Evolutionary conservation across 2,113 vertebrate species (phyloP).

Genomic region (Piprites chloris): DNA sequence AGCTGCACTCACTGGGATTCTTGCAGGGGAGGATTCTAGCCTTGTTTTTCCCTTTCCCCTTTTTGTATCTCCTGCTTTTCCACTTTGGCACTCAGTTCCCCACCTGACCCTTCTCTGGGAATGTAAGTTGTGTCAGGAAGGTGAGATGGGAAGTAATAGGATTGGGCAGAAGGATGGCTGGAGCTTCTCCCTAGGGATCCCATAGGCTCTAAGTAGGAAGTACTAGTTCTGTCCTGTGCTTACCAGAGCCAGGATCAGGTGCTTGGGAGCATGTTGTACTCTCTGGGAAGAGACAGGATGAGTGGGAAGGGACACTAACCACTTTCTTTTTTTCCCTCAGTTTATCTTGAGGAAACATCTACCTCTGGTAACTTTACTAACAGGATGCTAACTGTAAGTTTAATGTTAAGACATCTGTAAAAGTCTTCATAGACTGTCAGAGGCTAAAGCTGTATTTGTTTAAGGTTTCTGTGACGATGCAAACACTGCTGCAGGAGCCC

Average conservation of each 20-base stretch:
- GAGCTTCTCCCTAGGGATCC: background rate
- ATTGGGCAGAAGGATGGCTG: background rate
- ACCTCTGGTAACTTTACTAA: conserved; percentile 45
- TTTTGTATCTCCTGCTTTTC: background rate
- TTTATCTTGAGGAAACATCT: conserved; percentile 6
- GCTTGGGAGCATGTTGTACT: background rate
- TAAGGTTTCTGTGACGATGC: background rate
- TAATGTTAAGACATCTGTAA: background rate
- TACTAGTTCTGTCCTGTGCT: background rate
- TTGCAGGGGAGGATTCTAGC: background rate
- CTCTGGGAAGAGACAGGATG: background rate
- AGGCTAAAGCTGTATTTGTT: background rate
- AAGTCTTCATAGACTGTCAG: background rate
- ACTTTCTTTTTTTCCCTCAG: background rate
- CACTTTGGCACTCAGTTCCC: background rate
- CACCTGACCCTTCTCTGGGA: background rate
- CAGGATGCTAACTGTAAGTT: background rate
- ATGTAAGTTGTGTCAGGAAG: background rate
- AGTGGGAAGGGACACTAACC: background rate
- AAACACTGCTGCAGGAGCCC: background rate
- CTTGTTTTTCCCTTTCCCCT: background rate
- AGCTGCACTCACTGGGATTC: background rate
- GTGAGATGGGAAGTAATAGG: background rate
- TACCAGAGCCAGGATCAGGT: background rate
- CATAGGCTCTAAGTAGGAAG: background rate